Evolutionary conservation across 1,140 invertebrate species (phyloP).

Genomic region (Oedothorax gibbosus): DNA sequence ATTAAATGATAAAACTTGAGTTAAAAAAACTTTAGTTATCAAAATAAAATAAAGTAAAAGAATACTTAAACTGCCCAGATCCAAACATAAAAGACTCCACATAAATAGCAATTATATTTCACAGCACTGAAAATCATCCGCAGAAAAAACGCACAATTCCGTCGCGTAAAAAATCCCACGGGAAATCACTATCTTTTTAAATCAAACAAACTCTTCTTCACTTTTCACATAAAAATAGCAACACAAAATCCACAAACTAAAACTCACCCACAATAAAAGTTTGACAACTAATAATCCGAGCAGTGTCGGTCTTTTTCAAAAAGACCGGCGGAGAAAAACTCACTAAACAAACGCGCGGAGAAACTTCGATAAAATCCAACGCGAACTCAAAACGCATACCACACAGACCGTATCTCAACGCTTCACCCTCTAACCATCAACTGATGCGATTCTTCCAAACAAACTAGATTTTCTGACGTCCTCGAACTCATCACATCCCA

Average conservation of each 20-base stretch:
- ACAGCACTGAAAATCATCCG: neutral
- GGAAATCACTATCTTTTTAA: neutral
- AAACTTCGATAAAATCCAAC: constrained; percentile 23
- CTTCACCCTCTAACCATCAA: neutral
- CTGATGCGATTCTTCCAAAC: constrained; percentile 18
- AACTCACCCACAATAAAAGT: constrained; percentile 12
- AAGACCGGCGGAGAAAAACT: neutral
- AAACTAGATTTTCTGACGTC: constrained; percentile 52
- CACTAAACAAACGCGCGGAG: neutral
- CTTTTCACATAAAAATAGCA: neutral
- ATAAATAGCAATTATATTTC: too few relatives aligned
- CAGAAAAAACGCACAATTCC: neutral
- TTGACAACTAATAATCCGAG: neutral
- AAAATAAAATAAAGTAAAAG: too few relatives aligned
- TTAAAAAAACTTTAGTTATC: too few relatives aligned
- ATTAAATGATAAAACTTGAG: too few relatives aligned
- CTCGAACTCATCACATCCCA: neutral
- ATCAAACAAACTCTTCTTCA: neutral
- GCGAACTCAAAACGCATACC: constrained; percentile 1
- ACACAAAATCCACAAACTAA: neutral
- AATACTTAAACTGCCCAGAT: too few relatives aligned
- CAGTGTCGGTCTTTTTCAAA: constrained; percentile 23
- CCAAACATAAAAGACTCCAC: too few relatives aligned
- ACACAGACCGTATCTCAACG: neutral
- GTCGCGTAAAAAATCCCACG: neutral